Conservation (phyloP, 2,797 vertebrate species). For the Crenuchus spilurus region DNA sequence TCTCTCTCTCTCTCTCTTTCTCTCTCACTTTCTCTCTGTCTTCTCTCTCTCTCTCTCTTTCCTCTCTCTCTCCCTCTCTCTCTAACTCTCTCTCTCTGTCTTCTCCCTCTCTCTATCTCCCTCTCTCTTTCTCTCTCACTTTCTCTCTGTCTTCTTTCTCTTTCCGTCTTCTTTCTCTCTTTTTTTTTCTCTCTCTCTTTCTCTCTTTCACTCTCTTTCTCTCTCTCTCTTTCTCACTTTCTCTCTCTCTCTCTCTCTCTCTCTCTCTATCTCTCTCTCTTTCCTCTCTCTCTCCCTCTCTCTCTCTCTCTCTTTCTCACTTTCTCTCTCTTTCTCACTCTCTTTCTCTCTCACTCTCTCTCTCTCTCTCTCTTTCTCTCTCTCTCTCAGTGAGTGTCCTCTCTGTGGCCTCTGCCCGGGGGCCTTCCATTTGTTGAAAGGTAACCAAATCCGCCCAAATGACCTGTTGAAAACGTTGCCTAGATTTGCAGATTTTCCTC, state of each 20-base stretch:
- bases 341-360: slow-evolving; percentile 32
- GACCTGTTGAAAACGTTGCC: slow-evolving; percentile 70
- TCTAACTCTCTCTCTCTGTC: slow-evolving; percentile 34
- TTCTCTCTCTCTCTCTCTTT: slow-evolving; percentile 61
- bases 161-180: background rate
- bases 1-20: slow-evolving; percentile 48
- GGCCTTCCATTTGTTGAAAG: slow-evolving; percentile 73
- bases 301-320: background rate
- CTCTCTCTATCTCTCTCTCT: no score
- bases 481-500: slow-evolving; percentile 73
- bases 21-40: no score
- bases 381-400: no score
- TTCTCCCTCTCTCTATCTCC: slow-evolving; percentile 30
- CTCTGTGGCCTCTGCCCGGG: slow-evolving; percentile 67
- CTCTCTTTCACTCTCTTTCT: slow-evolving; percentile 25
- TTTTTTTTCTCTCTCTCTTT: slow-evolving; percentile 26
- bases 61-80: slow-evolving; percentile 1
- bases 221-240: slow-evolving; percentile 59
- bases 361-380: slow-evolving; percentile 48
- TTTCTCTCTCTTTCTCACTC: slow-evolving; percentile 34
- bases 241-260: slow-evolving; percentile 39
- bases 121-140: slow-evolving; percentile 39
- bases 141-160: no score
- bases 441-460: slow-evolving; percentile 77
- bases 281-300: slow-evolving; percentile 54